Evolutionary conservation across 2,797 vertebrate genomes (phyloP).

Genomic region (Megaceryle alcyon): DNA sequence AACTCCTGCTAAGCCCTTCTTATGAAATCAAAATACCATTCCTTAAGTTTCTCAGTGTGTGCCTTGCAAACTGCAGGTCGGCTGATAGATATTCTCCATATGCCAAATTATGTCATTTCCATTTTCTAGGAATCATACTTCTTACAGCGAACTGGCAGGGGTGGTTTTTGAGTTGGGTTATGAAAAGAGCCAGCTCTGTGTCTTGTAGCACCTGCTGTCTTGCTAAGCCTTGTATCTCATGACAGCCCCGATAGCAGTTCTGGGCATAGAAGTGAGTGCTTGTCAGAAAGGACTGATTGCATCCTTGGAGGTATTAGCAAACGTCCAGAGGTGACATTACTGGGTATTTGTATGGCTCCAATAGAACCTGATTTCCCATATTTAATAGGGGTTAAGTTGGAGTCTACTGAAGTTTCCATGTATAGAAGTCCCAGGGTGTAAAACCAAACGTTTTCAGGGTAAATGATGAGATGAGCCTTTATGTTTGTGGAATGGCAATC

Average conservation of each 20-base stretch:
- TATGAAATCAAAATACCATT: background rate
- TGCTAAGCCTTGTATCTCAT: background rate
- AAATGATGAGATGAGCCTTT: background rate
- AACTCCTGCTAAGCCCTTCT: background rate
- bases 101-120: slow-evolving; percentile 21
- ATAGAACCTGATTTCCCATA: background rate
- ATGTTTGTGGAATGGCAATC: background rate
- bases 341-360: background rate
- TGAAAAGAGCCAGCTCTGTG: background rate
- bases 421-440: background rate
- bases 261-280: background rate
- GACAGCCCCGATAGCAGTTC: background rate
- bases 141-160: background rate
- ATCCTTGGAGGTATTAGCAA: background rate
- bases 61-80: background rate
- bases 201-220: background rate
- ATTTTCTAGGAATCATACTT: slow-evolving; percentile 25
- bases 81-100: background rate
- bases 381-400: background rate
- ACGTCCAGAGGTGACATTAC: background rate
- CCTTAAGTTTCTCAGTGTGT: background rate
- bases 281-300: background rate
- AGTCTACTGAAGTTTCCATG: background rate
- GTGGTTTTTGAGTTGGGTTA: background rate
- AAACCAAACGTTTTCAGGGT: background rate